A percentile compares a stretch with the other conserved stretches of the same genome.
phyloP scores from a whole-genome alignment of 2,888 invertebrate genomes.

The Limnephilus lunatus region DNA sequence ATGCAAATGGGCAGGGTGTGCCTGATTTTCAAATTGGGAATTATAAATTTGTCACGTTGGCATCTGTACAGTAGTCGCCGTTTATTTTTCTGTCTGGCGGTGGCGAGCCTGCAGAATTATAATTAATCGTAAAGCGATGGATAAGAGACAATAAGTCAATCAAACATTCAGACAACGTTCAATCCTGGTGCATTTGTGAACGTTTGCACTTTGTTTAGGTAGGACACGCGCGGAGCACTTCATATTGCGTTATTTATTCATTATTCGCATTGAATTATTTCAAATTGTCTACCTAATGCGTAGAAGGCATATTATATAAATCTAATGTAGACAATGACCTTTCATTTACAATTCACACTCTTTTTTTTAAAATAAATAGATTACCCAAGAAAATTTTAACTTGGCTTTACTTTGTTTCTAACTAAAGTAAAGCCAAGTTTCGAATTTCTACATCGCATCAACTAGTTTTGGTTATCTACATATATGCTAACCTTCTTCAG shows the following conservation, averaged over 20 bases:
- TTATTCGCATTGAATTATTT: background rate
- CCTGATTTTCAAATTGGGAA: constrained; percentile 37
- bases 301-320: background rate
- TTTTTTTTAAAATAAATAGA: no score
- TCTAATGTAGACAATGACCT: no score
- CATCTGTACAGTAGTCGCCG: constrained; percentile 4
- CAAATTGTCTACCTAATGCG: background rate
- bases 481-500: no score
- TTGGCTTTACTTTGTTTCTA: no score
- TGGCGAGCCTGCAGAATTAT: constrained; percentile 15
- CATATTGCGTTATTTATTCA: background rate
- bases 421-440: no score
- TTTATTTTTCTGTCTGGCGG: constrained; percentile 31
- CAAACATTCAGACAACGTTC: constrained; percentile 4
- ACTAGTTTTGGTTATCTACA: no score
- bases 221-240: background rate
- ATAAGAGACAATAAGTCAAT: constrained; percentile 24
- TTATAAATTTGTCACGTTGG: constrained; percentile 23
- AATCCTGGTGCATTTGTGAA: constrained; percentile 16
- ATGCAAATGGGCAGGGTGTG: background rate
- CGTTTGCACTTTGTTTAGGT: constrained; percentile 8
- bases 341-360: no score
- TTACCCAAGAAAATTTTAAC: no score
- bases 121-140: background rate
- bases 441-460: no score